phyloP scores from a whole-genome alignment of 2,113 vertebrate species.

The Trichechus manatus region DNA sequence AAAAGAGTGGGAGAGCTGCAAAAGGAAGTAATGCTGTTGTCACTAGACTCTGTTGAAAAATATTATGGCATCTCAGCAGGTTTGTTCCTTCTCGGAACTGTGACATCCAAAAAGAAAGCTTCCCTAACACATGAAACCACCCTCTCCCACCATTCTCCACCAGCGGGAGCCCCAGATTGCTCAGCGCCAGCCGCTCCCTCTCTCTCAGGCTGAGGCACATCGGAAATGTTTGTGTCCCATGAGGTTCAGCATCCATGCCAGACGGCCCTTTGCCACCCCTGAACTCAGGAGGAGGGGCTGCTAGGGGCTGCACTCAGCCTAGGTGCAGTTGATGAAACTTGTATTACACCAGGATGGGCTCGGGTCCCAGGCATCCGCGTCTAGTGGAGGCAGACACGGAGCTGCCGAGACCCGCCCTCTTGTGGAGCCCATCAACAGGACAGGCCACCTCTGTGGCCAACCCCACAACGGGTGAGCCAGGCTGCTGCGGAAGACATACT shows the following conservation, averaged over 20 bases:
- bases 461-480: fast-evolving
- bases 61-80: fast-evolving
- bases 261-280: not conserved
- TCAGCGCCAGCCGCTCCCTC: not conserved
- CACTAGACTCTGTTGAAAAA: not conserved
- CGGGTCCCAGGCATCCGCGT: not conserved
- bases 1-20: not conserved
- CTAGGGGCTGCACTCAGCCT: not conserved
- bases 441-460: no score
- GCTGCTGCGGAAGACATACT: not conserved
- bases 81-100: not conserved
- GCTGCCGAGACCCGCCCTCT: fast-evolving
- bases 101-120: not conserved
- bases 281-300: not conserved
- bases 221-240: fast-evolving
- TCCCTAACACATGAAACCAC: not conserved
- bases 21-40: not conserved
- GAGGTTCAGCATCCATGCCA: not conserved
- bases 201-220: not conserved
- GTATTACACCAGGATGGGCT: not conserved
- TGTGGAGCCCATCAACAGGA: no score
- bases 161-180: not conserved
- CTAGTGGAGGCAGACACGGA: not conserved
- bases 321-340: not conserved
- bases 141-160: not conserved